Evolutionary conservation across 2,797 vertebrate genomes (phyloP), one percentile per base, ranked within the genome.

Genomic region (Hylomyscus alleni): DNA sequence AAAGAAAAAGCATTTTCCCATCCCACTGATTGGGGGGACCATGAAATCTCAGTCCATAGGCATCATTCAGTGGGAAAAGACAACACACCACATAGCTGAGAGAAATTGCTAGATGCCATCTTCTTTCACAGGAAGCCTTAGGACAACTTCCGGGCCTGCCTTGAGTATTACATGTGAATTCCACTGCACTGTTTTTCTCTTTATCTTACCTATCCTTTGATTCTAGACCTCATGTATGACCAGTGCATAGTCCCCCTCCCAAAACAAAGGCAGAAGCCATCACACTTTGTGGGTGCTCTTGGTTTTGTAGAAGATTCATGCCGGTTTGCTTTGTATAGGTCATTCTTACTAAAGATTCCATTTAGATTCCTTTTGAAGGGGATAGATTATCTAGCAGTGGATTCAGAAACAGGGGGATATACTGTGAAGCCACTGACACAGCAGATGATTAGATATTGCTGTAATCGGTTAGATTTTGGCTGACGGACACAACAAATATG

Each of bases 1-100:
- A 93, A 83, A 98, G 90, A 85, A 83, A 94, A 93, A 62, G 37
- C 92, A 93, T 96, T 97, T 98, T 91, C 93, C 96, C 97, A 69
- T 95, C 93, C 73, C 77, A 50, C 62, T 96, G 80, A 91, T 62
- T 92, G 76, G 77, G 72, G 97, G 77, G n/a, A n/a, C 93, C 98
- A 81, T 86, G 94, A 98, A 98, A 95, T 56, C 72, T 95, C 19
- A 69, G 3, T 11, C 80, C 44, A n/a, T 10, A 81, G 78, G 3
- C 40, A 44, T 88, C 91, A 89, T 75, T 95, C 94, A 67, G 92
- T 89, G 78, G 12, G 54, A 89, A 54, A 93, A 97, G 52, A 89
- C 52, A 95, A 72, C 24, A 60, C 50, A 77, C 94, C 37, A 92
- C 13, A 75, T 15, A 37, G 92, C 89, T 72, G 31, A 93, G 34